Conservation (phyloP, 2,113 vertebrate genomes). For the Beaufortia kweichowensis region DNA sequence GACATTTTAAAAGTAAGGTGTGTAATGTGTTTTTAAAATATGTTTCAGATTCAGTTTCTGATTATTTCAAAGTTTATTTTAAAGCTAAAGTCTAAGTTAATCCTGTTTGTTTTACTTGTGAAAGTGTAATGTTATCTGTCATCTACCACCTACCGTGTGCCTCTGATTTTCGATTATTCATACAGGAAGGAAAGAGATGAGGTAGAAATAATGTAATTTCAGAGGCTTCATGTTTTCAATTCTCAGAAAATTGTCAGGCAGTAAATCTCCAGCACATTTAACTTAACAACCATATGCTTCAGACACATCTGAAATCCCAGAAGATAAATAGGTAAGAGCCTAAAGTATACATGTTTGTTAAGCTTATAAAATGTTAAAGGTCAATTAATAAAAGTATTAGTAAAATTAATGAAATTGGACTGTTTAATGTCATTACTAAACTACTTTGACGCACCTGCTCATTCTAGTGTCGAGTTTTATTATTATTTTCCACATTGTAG, state of each 20-base stretch:
- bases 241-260: background rate
- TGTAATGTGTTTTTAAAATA: no score
- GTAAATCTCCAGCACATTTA: background rate
- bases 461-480: background rate
- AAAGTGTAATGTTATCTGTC: background rate
- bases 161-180: background rate
- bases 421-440: no score
- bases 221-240: background rate
- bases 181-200: constrained; percentile 14
- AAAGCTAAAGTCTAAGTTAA: no score
- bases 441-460: background rate
- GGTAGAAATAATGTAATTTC: background rate
- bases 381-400: no score
- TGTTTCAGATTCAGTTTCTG: no score
- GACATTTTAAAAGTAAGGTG: no score
- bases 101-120: background rate
- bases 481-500: background rate
- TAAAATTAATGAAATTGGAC: background rate
- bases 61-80: no score
- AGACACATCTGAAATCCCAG: background rate
- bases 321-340: constrained; percentile 3
- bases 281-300: background rate
- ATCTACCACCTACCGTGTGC: no score
- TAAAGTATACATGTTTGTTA: background rate
- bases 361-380: background rate